A percentile compares a stretch with the other conserved stretches of the same genome.
phyloP scores from a whole-genome alignment of 2,888 invertebrate genomes.

The Drosophila greeni region DNA sequence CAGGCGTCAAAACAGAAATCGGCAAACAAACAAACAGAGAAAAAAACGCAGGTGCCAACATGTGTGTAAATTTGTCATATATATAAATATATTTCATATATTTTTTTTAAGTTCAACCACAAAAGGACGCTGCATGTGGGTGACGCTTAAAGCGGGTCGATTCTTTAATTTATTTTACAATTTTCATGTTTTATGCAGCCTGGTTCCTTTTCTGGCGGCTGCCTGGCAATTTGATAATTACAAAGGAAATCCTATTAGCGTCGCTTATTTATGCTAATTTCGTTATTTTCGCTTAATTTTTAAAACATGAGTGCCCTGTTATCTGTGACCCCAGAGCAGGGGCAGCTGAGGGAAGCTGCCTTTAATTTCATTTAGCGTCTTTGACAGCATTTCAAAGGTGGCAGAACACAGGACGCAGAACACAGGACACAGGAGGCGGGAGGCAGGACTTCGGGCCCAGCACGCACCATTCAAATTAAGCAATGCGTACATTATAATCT shows the following conservation, averaged over 20 bases:
- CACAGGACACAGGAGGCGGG: constrained; percentile 10
- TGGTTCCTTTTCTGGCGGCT: constrained; percentile 26
- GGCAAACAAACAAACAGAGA: constrained; percentile 10
- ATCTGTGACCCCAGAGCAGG: constrained; percentile 38
- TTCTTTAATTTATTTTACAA: constrained; percentile 45
- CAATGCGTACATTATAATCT: constrained; percentile 70
- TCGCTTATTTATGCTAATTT: constrained; percentile 69
- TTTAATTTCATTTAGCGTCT: constrained; percentile 62
- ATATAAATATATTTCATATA: neutral
- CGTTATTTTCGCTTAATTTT: constrained; percentile 63
- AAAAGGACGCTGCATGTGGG: constrained; percentile 8
- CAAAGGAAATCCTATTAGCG: constrained; percentile 70
- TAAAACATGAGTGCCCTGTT: constrained; percentile 63
- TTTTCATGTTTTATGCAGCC: constrained; percentile 23
- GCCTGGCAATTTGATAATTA: constrained; percentile 66
- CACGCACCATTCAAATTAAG: constrained; percentile 66
- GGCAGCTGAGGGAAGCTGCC: constrained; percentile 46
- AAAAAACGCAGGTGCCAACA: constrained; percentile 35
- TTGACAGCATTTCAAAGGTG: constrained; percentile 36
- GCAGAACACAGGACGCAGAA: constrained; percentile 11
- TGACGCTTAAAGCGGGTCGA: neutral
- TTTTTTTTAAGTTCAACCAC: constrained; percentile 2
- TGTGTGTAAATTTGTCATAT: constrained; percentile 14
- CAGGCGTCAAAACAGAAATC: constrained; percentile 45
- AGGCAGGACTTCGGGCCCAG: constrained; percentile 15